These are phyloP conservation scores for Heliornis fulica DNA, from an alignment of 2,113 vertebrate genomes.

Conservation along the genomic window DNA sequence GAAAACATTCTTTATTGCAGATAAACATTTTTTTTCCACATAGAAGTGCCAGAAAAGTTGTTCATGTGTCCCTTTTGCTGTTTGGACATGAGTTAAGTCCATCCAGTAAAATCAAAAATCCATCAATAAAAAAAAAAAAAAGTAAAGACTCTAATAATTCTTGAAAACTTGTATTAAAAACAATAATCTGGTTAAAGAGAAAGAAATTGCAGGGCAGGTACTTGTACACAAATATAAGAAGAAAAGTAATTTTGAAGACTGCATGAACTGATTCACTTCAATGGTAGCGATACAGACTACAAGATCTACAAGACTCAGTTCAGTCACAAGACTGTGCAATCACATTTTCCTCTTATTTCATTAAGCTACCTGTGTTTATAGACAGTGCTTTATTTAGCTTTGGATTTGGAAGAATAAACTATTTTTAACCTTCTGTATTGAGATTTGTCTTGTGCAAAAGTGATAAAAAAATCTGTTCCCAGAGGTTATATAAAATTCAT, in stretches of 20 bases:
- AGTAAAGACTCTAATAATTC: neutral
- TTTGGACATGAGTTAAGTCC: neutral
- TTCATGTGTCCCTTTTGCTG: neutral
- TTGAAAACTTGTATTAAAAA: neutral
- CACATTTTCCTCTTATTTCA: neutral
- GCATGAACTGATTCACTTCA: neutral
- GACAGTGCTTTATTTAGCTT: neutral
- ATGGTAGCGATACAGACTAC: neutral
- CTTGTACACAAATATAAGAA: neutral
- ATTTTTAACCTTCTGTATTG: neutral
- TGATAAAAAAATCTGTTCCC: neutral
- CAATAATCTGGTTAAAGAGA: neutral
- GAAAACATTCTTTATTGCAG: neutral
- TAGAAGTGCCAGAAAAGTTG: neutral
- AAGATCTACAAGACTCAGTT: neutral
- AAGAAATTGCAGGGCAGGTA: neutral
- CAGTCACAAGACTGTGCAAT: neutral
- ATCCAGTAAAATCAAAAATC: neutral
- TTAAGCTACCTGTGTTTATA: neutral
- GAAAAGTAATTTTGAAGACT: neutral
- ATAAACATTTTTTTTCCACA: neutral
- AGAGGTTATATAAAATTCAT: neutral
- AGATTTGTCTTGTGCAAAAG: neutral
- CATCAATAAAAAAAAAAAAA: too few species aligned
- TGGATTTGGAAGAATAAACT: neutral